phyloP scores from a whole-genome alignment of 2,888 invertebrate species.

The Philhelius pedissequus region DNA sequence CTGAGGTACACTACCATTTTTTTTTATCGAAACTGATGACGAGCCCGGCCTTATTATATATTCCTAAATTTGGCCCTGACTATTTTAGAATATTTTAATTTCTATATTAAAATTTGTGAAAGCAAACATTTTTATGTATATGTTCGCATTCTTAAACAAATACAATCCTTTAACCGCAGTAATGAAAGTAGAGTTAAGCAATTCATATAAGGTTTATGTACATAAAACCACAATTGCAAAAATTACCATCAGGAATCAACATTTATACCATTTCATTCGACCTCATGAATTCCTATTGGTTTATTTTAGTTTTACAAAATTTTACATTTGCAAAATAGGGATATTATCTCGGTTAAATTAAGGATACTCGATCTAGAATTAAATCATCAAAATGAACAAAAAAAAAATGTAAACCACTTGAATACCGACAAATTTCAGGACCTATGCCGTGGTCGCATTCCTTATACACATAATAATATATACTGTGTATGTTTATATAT shows the following conservation, averaged over 20 bases:
- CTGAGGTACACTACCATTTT: no score
- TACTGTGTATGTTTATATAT: not conserved
- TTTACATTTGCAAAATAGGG: not conserved
- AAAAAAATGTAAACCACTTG: not conserved
- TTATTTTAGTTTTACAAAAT: not conserved
- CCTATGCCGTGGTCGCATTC: not conserved
- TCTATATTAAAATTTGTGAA: no score
- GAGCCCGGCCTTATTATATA: no score
- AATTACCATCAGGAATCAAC: not conserved
- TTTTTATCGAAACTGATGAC: no score
- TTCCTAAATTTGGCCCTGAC: no score
- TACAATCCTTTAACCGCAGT: no score
- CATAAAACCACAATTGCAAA: not conserved
- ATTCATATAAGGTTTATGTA: no score
- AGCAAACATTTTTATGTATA: no score
- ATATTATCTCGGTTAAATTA: not conserved
- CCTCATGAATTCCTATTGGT: not conserved
- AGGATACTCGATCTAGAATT: not conserved
- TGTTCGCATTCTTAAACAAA: no score
- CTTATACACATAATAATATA: not conserved
- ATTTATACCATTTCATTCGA: not conserved
- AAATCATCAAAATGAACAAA: not conserved
- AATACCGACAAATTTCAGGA: not conserved
- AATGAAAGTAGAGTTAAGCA: no score
- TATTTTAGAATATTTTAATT: no score